These are phyloP conservation scores for Threskiornis aethiopicus DNA, from an alignment of 2,797 vertebrate genomes.

Conservation along the genomic window DNA sequence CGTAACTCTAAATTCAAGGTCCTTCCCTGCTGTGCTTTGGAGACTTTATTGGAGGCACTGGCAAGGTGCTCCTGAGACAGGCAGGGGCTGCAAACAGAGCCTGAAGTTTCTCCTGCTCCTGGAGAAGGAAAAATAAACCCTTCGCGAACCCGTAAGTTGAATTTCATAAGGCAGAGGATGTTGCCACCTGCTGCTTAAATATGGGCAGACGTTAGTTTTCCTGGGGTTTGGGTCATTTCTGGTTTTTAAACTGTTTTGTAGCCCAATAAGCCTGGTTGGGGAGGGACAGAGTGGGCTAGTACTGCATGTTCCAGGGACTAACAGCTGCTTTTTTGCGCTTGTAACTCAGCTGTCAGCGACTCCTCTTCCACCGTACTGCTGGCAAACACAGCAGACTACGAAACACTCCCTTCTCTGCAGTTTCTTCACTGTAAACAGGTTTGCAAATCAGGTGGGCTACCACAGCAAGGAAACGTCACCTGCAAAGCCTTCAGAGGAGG, in stretches of 20 bases:
- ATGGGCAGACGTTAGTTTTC: not conserved
- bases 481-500: not conserved
- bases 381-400: not conserved
- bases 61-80: not conserved
- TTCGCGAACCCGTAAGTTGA: rapidly evolving
- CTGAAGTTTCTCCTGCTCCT: not conserved
- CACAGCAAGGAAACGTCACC: not conserved
- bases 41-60: not conserved
- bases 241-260: not conserved
- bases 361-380: not conserved
- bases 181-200: constrained; percentile 55
- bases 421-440: not conserved
- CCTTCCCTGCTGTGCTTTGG: not conserved
- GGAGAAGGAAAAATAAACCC: not conserved
- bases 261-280: not conserved
- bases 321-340: rapidly evolving
- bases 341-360: not conserved
- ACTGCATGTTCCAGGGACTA: not conserved
- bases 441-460: not conserved
- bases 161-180: not conserved
- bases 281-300: no score
- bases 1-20: not conserved
- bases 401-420: not conserved
- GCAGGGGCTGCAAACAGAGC: not conserved
- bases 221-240: not conserved